phyloP scores from a whole-genome alignment of 2,888 invertebrate species.

The Callyntrura guangdongensis region DNA sequence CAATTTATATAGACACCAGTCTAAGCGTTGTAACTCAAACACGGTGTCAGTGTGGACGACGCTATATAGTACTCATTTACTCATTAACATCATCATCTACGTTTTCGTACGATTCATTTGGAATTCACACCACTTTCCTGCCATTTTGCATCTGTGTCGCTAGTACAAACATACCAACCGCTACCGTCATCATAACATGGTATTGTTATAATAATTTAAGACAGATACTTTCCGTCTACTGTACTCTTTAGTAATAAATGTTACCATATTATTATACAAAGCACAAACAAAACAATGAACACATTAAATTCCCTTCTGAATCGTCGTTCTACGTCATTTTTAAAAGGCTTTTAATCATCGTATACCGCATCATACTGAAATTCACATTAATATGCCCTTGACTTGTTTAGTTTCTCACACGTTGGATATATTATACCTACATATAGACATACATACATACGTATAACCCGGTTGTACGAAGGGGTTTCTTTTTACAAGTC shows the following conservation, averaged over 20 bases:
- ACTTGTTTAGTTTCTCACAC: too few relatives aligned
- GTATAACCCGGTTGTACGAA: background rate
- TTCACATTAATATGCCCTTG: too few relatives aligned
- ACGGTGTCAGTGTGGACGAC: conserved; percentile 22
- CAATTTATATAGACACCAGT: conserved; percentile 22
- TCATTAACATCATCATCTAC: conserved; percentile 24
- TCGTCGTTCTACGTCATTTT: too few relatives aligned
- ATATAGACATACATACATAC: background rate
- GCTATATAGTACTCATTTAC: conserved; percentile 28
- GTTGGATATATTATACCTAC: background rate
- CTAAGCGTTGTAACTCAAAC: conserved; percentile 62
- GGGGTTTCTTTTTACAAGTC: background rate
- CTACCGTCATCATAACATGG: background rate
- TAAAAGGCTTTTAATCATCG: too few relatives aligned
- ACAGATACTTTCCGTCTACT: background rate
- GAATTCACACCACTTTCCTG: conserved; percentile 3
- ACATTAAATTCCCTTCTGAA: too few relatives aligned
- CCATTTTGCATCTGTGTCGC: too few relatives aligned
- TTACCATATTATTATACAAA: background rate
- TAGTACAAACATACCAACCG: background rate
- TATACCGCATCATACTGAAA: too few relatives aligned
- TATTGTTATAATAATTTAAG: background rate
- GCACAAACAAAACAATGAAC: background rate
- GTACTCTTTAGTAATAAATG: background rate
- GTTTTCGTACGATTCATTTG: conserved; percentile 2